phyloP scores from a whole-genome alignment of 2,797 vertebrate genomes.

The Enteromius radiatus region DNA sequence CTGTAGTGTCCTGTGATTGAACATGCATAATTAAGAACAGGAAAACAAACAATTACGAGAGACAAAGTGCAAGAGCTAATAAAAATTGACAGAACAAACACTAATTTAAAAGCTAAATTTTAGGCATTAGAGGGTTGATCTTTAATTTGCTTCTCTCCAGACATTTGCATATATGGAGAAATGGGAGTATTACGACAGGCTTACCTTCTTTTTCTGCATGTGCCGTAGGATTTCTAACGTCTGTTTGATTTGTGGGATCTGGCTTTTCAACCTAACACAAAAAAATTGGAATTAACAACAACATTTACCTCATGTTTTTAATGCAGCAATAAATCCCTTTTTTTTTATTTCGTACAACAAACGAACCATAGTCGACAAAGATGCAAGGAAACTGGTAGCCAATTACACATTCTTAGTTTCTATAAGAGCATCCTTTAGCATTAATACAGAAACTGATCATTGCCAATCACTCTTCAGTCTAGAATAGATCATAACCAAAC shows the following conservation, averaged over 20 bases:
- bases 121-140: background rate
- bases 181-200: background rate
- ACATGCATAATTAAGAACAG: background rate
- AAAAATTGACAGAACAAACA: background rate
- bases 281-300: background rate
- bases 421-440: background rate
- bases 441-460: background rate
- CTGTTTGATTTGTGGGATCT: constrained; percentile 99
- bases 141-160: background rate
- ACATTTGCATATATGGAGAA: background rate
- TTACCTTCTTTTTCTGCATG: constrained; percentile 99
- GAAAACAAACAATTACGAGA: background rate
- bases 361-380: background rate
- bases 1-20: constrained; percentile 85
- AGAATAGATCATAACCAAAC: constrained; percentile 68
- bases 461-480: background rate
- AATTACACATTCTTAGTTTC: background rate
- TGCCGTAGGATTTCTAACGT: constrained; percentile 97
- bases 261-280: constrained; percentile 88
- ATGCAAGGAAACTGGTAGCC: background rate
- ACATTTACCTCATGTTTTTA: background rate
- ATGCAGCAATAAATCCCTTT: background rate
- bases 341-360: background rate
- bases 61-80: background rate
- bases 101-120: background rate